Base-by-base conservation (phyloP, 2,113 vertebrate species). In the Porphyrio hochstetteri region DNA sequence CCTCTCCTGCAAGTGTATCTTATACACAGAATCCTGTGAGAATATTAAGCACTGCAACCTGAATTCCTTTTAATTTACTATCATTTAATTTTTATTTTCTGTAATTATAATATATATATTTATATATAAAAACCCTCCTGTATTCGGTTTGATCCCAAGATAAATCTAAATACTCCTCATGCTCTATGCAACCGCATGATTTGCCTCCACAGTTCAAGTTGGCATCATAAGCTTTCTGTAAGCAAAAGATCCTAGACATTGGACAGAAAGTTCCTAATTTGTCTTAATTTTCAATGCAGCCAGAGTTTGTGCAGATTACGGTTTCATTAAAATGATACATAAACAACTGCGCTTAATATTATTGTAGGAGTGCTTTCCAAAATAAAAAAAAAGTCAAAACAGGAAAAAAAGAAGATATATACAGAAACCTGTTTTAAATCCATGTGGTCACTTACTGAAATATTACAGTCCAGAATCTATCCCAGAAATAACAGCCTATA, bases 321-420 rank as follows among this genome's bases (percentile, higher is more conserved):
- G 16, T 29, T 83, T 31, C 12, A 78, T 27, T 21, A 75, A 86
- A 83, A 68, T 9, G n/a, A 50, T 35, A 57, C 67, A 44, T 44
- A 44, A 42, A 42, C 14, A 42, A 42, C 13, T 16, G 28, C 12
- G 17, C 23, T 80, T 69, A 38, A 48, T 8, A 35, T 5, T 28
- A 15, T 33, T 74, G 9, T 14, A 60, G 29, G 27, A 77, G 18
- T 13, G 16, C 16, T 81, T 76, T 57, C 20, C 18, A 77, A 89
- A 46, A 14, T 10, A 0, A 20, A 53, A 20, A 53, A 90, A 50
- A 68, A 21, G 5, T 48, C 23, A 86, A 84, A 78, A 65, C 4
- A 29, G 7, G 36, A 18, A 17, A 4, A 13, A 17, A 19, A 11
- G 4, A n/a, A 21, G 3, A 16, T 1, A 17, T 6, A 31, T 19